Percentiles rank a stretch among this genome's conserved stretches.
These are phyloP conservation scores for Erannis defoliaria DNA, from an alignment of 2,888 invertebrate species.

Conservation along the genomic window DNA sequence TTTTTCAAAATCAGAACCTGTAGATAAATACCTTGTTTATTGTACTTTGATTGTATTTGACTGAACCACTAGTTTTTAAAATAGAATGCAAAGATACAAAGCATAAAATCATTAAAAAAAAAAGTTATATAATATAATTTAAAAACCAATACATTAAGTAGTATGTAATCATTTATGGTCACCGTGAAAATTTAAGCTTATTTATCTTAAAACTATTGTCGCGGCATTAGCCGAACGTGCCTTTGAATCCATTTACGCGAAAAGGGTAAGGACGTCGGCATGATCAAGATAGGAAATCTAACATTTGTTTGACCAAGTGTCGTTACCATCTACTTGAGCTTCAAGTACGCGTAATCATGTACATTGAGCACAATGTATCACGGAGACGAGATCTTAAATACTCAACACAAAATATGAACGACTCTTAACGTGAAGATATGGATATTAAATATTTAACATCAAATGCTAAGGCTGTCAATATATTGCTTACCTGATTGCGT, in stretches of 20 bases:
- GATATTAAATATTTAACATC: conserved; percentile 24
- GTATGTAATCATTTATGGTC: background rate
- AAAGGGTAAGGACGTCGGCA: conserved; percentile 35
- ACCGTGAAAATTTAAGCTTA: conserved; percentile 1
- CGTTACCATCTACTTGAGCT: conserved; percentile 30
- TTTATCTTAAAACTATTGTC: conserved; percentile 7
- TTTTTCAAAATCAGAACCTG: conserved; percentile 27
- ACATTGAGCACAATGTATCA: conserved; percentile 23
- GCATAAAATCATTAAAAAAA: no score
- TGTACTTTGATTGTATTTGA: background rate
- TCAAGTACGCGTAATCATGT: conserved; percentile 23
- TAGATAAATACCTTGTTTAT: background rate
- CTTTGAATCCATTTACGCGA: conserved; percentile 22
- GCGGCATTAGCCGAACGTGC: conserved; percentile 14
- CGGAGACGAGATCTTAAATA: conserved; percentile 9
- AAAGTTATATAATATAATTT: background rate
- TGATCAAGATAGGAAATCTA: conserved; percentile 29
- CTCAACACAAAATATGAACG: conserved; percentile 13
- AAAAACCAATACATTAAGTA: background rate
- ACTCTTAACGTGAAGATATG: conserved; percentile 24
- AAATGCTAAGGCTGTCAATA: conserved; percentile 40
- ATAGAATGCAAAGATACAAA: background rate
- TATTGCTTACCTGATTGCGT: conserved; percentile 32
- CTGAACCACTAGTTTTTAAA: background rate
- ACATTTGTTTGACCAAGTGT: conserved; percentile 37